These are phyloP conservation scores for Ivindomyrus marchei DNA, from an alignment of 2,113 vertebrate genomes.

Conservation along the genomic window DNA sequence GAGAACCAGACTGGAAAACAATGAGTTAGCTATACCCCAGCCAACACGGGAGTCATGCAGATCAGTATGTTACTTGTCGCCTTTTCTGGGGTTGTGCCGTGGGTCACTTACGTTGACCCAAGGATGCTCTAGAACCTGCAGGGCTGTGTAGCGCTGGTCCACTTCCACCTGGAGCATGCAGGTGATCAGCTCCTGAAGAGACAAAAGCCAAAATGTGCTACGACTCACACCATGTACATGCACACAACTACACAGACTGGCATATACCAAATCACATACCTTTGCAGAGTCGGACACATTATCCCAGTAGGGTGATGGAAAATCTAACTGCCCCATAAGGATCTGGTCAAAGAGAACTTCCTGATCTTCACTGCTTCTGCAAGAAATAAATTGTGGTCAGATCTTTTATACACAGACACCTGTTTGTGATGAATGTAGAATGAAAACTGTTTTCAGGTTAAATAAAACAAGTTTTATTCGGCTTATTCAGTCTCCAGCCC, in stretches of 20 bases:
- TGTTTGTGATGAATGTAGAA: not conserved
- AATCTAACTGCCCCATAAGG: constrained; percentile 81
- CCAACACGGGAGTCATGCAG: too few species aligned
- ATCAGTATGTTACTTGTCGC: not conserved
- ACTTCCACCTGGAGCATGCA: constrained; percentile 89
- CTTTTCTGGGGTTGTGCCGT: not conserved
- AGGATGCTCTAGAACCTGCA: constrained; percentile 86
- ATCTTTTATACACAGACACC: not conserved
- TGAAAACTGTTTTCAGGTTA: not conserved
- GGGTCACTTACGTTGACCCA: constrained; percentile 89
- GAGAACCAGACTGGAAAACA: not conserved
- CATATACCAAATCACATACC: constrained; percentile 50
- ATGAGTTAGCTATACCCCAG: not conserved
- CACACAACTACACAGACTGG: not conserved
- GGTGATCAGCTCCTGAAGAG: constrained; percentile 78
- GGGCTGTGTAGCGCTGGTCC: constrained; percentile 81
- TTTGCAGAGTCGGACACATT: constrained; percentile 87
- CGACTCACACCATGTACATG: not conserved
- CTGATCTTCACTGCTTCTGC: constrained; percentile 81
- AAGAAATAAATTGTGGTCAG: constrained; percentile 8
- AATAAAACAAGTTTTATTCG: not conserved
- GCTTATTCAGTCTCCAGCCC: not conserved
- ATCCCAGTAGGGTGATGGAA: constrained; percentile 89
- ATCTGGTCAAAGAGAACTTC: constrained; percentile 92
- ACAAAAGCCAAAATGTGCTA: not conserved